A percentile compares a stretch with the other conserved stretches of the same genome.
Evolutionary conservation across 1,140 invertebrate species (phyloP).

Genomic region (Schlechtendalia chinensis): DNA sequence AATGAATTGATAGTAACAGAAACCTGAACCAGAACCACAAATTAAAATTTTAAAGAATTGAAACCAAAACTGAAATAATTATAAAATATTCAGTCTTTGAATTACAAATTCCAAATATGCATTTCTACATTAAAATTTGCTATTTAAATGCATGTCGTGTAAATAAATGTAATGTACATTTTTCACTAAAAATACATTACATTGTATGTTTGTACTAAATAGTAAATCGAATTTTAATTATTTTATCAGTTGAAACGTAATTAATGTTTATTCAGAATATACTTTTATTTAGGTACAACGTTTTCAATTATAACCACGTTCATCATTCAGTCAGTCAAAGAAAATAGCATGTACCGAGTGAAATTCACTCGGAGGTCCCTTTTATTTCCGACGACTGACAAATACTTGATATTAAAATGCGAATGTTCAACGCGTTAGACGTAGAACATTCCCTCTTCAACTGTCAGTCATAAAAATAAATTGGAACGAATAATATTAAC

Average conservation of each 20-base stretch:
- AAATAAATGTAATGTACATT: neutral
- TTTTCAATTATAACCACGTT: slow-evolving; percentile 3
- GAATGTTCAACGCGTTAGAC: neutral
- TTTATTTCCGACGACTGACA: slow-evolving; percentile 1
- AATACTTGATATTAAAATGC: slow-evolving; percentile 7
- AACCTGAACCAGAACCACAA: too few species aligned
- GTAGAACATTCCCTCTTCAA: neutral
- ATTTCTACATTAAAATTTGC: too few species aligned
- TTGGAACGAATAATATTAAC: neutral
- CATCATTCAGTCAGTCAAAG: neutral
- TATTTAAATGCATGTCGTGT: neutral
- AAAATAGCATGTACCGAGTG: neutral
- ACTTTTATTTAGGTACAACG: neutral
- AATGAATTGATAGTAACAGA: too few species aligned
- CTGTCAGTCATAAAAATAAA: slow-evolving; percentile 11
- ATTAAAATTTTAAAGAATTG: too few species aligned
- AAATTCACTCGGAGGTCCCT: neutral
- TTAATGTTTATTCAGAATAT: neutral
- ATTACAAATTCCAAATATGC: too few species aligned
- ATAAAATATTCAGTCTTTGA: too few species aligned
- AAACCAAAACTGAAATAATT: too few species aligned
- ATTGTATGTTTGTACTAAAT: neutral
- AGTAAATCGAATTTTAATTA: neutral
- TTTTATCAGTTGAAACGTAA: neutral
- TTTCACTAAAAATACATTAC: neutral